Percentiles rank a stretch among this genome's conserved stretches.
These are phyloP conservation scores for Trichogramma pretiosum DNA, from an alignment of 1,140 invertebrate species.

Conservation along the genomic window DNA sequence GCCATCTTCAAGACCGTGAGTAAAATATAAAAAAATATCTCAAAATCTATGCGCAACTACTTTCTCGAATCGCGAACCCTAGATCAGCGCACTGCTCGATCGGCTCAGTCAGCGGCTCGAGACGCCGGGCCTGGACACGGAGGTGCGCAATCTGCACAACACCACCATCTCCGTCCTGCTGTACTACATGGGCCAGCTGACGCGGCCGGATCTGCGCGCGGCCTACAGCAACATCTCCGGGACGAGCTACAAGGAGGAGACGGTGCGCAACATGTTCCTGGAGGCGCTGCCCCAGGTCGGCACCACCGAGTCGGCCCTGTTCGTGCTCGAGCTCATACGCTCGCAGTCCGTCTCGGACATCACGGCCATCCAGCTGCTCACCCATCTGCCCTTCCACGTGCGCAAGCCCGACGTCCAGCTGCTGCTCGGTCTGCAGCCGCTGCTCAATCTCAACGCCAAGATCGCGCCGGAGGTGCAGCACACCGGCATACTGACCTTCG, in stretches of 20 bases:
- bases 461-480: slow-evolving; percentile 49
- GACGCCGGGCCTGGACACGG: slow-evolving; percentile 39
- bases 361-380: slow-evolving; percentile 49
- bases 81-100: slow-evolving; percentile 39
- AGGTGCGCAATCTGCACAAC: slow-evolving; percentile 38
- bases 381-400: slow-evolving; percentile 52
- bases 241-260: slow-evolving; percentile 43
- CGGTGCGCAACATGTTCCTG: slow-evolving; percentile 57
- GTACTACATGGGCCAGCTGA: slow-evolving; percentile 36
- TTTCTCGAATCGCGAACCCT: slow-evolving; percentile 1
- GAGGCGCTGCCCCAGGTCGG: slow-evolving; percentile 64
- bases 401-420: slow-evolving; percentile 48
- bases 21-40: slow-evolving; percentile 7
- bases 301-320: slow-evolving; percentile 52
- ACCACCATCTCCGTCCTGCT: slow-evolving; percentile 38
- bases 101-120: slow-evolving; percentile 39
- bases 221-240: slow-evolving; percentile 39
- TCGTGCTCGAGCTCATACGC: slow-evolving; percentile 56
- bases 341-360: slow-evolving; percentile 51
- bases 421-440: slow-evolving; percentile 43
- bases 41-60: background rate
- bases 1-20: slow-evolving; percentile 34
- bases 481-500: slow-evolving; percentile 59
- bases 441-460: slow-evolving; percentile 43
- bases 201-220: slow-evolving; percentile 31